Percentiles rank a stretch among this genome's conserved stretches.
These are phyloP conservation scores for Chouioia cunea DNA, from an alignment of 2,888 invertebrate genomes.

Conservation along the genomic window DNA sequence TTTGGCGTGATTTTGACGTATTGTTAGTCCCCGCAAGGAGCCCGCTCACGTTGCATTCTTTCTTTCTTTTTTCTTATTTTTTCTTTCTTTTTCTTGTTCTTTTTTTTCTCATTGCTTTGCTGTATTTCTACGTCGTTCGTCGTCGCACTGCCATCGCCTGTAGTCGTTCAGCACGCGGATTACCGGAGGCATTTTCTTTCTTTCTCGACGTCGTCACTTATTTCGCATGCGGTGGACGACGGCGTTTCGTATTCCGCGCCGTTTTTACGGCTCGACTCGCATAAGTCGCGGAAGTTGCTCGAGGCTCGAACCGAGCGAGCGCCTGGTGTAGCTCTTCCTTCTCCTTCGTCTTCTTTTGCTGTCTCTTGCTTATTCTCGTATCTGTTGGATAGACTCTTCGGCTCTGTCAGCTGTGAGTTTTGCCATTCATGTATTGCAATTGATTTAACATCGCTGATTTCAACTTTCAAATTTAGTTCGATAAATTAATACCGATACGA, in stretches of 20 bases:
- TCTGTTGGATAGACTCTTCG: slow-evolving; percentile 36
- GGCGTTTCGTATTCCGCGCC: slow-evolving; percentile 47
- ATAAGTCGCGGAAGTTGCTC: slow-evolving; percentile 46
- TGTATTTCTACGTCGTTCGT: background rate
- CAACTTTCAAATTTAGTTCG: no score
- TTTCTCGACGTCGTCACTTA: slow-evolving; percentile 41
- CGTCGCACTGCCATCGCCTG: no score
- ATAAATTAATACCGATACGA: no score
- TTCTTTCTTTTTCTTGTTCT: background rate
- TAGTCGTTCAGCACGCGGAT: slow-evolving; percentile 4
- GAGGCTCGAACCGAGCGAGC: slow-evolving; percentile 29
- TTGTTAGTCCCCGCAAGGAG: slow-evolving; percentile 43
- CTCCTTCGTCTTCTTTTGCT: background rate
- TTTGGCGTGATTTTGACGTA: slow-evolving; percentile 50
- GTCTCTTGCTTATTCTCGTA: background rate
- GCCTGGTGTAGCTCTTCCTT: slow-evolving; percentile 5
- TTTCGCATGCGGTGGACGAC: slow-evolving; percentile 48
- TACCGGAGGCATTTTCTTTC: slow-evolving; percentile 41
- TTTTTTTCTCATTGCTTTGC: background rate
- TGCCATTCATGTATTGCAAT: slow-evolving; percentile 47
- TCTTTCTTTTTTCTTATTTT: slow-evolving; percentile 1
- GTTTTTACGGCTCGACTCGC: slow-evolving; percentile 45
- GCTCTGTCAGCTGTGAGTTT: slow-evolving; percentile 34
- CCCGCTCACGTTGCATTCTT: slow-evolving; percentile 13
- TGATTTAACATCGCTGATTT: slow-evolving; percentile 15